phyloP scores from a whole-genome alignment of 2,113 vertebrate species.

The Otus sunia region DNA sequence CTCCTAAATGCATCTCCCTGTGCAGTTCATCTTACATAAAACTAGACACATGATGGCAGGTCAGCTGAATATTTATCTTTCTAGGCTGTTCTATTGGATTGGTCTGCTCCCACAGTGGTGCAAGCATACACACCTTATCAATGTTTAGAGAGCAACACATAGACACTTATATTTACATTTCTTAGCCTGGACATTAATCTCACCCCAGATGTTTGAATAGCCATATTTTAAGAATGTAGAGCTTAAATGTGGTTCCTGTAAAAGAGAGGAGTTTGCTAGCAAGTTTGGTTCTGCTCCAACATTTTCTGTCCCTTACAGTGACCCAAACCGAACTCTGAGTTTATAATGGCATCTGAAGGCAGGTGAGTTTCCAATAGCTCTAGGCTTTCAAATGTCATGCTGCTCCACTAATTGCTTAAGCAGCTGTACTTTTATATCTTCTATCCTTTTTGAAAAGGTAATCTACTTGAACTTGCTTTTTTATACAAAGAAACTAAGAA shows the following conservation, averaged over 20 bases:
- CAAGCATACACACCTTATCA: background rate
- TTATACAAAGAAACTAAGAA: background rate
- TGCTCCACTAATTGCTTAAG: conserved; percentile 39
- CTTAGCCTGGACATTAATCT: background rate
- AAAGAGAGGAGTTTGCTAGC: background rate
- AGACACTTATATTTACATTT: background rate
- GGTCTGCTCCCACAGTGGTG: background rate
- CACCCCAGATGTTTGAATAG: background rate
- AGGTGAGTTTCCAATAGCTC: conserved; percentile 45
- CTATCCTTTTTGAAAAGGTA: background rate
- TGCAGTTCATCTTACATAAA: background rate
- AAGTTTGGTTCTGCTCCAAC: background rate
- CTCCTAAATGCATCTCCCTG: background rate
- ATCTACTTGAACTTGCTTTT: background rate
- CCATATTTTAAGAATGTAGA: background rate
- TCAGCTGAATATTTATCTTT: background rate
- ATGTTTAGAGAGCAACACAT: rapidly evolving
- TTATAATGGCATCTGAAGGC: background rate
- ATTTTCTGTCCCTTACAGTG: background rate
- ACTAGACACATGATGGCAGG: too few relatives aligned
- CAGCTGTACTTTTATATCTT: conserved; percentile 31
- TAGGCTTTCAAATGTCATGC: conserved; percentile 4
- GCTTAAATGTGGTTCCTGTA: background rate
- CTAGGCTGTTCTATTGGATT: background rate
- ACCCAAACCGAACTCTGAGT: background rate